Evolutionary conservation across 2,888 invertebrate species (phyloP).

Genomic region (Drosophila testacea): DNA sequence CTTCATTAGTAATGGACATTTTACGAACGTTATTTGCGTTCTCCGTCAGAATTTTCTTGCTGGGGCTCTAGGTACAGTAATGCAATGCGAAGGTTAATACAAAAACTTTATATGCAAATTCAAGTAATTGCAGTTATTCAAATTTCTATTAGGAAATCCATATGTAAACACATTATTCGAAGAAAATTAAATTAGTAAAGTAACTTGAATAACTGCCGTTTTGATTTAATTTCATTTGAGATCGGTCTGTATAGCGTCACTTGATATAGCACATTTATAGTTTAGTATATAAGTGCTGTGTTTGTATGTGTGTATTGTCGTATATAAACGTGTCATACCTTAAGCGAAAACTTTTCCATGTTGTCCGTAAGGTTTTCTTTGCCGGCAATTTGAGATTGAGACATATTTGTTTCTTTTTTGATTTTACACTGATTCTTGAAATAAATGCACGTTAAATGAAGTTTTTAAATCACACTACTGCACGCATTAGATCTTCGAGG

Average conservation of each 20-base stretch:
- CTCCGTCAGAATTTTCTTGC: constrained; percentile 83
- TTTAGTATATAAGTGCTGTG: constrained; percentile 11
- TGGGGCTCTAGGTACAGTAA: constrained; percentile 80
- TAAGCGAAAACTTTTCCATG: constrained; percentile 84
- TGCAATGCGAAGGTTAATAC: not conserved
- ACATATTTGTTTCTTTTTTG: constrained; percentile 50
- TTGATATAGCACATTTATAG: constrained; percentile 4
- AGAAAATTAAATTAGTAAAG: not conserved
- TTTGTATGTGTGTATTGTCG: not conserved
- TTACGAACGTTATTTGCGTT: constrained; percentile 82
- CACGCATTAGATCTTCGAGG: constrained; percentile 18
- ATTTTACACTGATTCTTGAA: constrained; percentile 20
- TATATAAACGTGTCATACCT: constrained; percentile 76
- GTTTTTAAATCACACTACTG: not conserved
- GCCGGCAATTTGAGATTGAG: constrained; percentile 76
- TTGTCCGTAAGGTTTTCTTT: constrained; percentile 85
- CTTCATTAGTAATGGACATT: constrained; percentile 77
- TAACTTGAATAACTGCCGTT: not conserved
- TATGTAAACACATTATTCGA: not conserved
- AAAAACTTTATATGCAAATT: not conserved
- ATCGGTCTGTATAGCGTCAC: constrained; percentile 4
- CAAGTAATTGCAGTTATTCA: not conserved
- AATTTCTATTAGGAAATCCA: constrained; percentile 1
- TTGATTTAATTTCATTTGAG: not conserved
- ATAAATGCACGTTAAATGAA: constrained; percentile 4